A percentile compares a stretch with the other conserved stretches of the same genome.
These are phyloP conservation scores for Cryptus armator DNA, from an alignment of 2,888 invertebrate genomes.

Conservation along the genomic window DNA sequence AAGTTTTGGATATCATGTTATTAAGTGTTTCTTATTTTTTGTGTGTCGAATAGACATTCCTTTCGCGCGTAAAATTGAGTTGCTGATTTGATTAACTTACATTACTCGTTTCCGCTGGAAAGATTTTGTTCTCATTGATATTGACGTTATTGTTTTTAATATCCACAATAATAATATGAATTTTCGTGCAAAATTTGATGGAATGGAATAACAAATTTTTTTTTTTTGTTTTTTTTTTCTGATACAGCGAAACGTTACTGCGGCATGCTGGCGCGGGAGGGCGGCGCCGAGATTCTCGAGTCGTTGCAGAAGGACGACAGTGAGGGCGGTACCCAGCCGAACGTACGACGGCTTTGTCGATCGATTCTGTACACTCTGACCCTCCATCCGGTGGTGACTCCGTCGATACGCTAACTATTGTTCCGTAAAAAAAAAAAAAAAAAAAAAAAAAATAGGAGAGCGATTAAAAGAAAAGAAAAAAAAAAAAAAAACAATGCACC, in stretches of 20 bases:
- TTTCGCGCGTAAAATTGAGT: background rate
- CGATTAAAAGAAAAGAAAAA: constrained; percentile 2
- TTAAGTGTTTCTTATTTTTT: background rate
- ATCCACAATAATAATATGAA: background rate
- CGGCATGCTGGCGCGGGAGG: constrained; percentile 88
- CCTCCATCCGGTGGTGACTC: constrained; percentile 74
- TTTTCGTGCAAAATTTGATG: background rate
- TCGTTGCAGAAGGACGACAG: constrained; percentile 82
- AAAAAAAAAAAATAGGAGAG: constrained; percentile 9
- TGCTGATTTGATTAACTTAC: background rate
- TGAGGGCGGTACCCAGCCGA: constrained; percentile 80
- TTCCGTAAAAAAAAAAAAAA: constrained; percentile 9
- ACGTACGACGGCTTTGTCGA: constrained; percentile 81
- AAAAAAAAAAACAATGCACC: constrained; percentile 28
- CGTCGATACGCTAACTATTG: constrained; percentile 17
- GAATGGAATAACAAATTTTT: constrained; percentile 7
- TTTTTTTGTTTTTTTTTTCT: constrained; percentile 72
- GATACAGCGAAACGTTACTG: constrained; percentile 88
- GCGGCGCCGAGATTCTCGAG: constrained; percentile 87
- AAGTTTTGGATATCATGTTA: too few relatives aligned
- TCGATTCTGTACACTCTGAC: constrained; percentile 83
- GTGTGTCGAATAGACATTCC: background rate
- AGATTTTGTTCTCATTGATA: background rate
- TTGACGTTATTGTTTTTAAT: background rate
- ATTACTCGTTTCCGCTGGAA: background rate